These are phyloP conservation scores for Xestia rhomboidea DNA, from an alignment of 2,888 invertebrate genomes.

Conservation along the genomic window DNA sequence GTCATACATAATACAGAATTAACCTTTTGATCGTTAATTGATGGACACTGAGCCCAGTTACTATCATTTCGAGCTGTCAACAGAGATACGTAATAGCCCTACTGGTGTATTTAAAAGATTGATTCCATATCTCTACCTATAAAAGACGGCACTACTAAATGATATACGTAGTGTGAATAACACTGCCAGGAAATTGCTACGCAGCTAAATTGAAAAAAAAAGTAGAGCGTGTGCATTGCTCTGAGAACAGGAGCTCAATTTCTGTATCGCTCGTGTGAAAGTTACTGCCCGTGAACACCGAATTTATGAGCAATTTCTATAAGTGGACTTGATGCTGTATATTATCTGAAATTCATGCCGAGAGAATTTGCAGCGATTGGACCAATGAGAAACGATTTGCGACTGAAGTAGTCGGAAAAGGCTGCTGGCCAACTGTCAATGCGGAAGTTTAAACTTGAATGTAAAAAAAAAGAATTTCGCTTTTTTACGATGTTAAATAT, in stretches of 20 bases:
- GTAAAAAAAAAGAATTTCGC: not conserved
- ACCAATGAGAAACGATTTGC: slow-evolving; percentile 19
- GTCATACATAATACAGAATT: no score
- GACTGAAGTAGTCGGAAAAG: not conserved
- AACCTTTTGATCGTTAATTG: no score
- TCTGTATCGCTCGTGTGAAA: slow-evolving; percentile 57
- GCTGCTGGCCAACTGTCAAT: not conserved
- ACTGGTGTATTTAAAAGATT: not conserved
- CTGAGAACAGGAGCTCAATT: slow-evolving; percentile 63
- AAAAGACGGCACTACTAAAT: not conserved
- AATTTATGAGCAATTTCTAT: slow-evolving; percentile 59
- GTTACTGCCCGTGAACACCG: slow-evolving; percentile 59
- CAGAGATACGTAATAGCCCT: no score
- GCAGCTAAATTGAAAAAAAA: slow-evolving; percentile 43
- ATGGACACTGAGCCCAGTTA: no score
- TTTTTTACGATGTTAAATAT: not conserved
- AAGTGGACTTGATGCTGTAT: slow-evolving; percentile 33
- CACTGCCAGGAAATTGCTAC: slow-evolving; percentile 45
- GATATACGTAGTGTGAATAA: slow-evolving; percentile 33
- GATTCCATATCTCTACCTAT: not conserved
- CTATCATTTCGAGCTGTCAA: no score
- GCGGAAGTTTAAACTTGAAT: slow-evolving; percentile 8
- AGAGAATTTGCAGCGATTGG: slow-evolving; percentile 25
- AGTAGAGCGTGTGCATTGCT: slow-evolving; percentile 59
- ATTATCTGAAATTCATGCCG: slow-evolving; percentile 45